Evolutionary conservation across 2,797 vertebrate species (phyloP), one percentile per base, ranked within the genome.

Genomic region (Macrochelys suwanniensis): DNA sequence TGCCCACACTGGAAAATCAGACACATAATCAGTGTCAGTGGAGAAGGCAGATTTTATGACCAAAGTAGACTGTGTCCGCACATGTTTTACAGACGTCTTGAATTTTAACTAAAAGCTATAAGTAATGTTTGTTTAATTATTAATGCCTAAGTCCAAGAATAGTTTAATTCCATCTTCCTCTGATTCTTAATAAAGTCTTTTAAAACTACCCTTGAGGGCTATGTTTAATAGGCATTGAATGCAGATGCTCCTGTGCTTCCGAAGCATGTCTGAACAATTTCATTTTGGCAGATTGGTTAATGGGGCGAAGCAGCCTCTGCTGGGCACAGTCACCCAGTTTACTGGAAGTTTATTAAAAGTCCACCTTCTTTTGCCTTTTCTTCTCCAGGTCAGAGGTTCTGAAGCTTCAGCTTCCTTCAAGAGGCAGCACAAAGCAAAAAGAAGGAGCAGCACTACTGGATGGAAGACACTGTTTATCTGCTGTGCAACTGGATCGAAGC

Each of bases 311-410:
- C 4, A 10, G 37, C 51, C 51, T 74, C 2, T 0, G 0, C 25
- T 6, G 21, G 21, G 10, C 1, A 1, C 5, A 4, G 79, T 56
- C 50, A 2, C 2, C 31, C 5, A 5, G 54, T 0, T 4, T 89
- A 82, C 1, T 54, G 77, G 59, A 26, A 0, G 3, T 61, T 37
- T 17, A 76, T 81, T 93, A 25, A 10, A 42, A 4, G 4, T 5
- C 9, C 11, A 0, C 37, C 17, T 89, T 31, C 15, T 12, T 93
- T 11, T 87, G 47, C 11, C 4, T 54, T 85, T 96, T 57, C 86
- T 57, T 85, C 90, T 95, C 45, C 97, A 99, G 99, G 97, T 98
- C 97, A 0, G 98, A 98, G 88, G 85, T 82, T 5, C 97, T 94
- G 31, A 98, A 97, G 54, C 82, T 89, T 12, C 98, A 97, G 11